phyloP scores from a whole-genome alignment of 2,797 vertebrate species.

The Poeciliopsis infans region DNA sequence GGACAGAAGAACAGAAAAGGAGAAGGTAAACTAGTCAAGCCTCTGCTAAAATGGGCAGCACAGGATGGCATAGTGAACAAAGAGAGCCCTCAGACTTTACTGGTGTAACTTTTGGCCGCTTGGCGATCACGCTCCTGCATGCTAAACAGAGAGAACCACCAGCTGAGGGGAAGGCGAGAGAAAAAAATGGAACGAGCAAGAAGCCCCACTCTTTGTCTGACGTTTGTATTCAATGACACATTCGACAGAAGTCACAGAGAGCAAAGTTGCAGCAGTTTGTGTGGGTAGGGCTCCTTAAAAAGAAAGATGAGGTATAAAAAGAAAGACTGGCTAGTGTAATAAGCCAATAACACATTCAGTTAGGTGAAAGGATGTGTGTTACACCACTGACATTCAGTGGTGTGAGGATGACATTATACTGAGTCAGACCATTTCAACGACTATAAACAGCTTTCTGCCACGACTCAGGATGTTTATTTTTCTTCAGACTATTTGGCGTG shows the following conservation, averaged over 20 bases:
- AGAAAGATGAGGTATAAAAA: slow-evolving; percentile 5
- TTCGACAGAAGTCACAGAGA: slow-evolving; percentile 50
- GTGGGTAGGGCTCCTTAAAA: slow-evolving; percentile 43
- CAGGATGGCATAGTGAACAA: slow-evolving; percentile 52
- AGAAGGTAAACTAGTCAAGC: slow-evolving; percentile 17
- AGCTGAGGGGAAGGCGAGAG: slow-evolving; percentile 20
- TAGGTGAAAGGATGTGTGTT: slow-evolving; percentile 43
- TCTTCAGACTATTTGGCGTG: background rate
- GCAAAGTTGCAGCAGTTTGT: slow-evolving; percentile 31
- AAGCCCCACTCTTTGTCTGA: slow-evolving; percentile 31
- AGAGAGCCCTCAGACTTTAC: slow-evolving; percentile 51
- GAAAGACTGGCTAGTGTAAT: slow-evolving; percentile 28
- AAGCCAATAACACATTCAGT: slow-evolving; percentile 62
- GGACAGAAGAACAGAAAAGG: slow-evolving; percentile 5
- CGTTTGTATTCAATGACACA: slow-evolving; percentile 51
- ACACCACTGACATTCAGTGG: slow-evolving; percentile 11
- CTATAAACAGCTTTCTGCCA: slow-evolving; percentile 8
- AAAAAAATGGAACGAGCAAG: slow-evolving; percentile 23
- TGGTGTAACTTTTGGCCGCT: slow-evolving; percentile 65
- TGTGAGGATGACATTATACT: slow-evolving; percentile 8
- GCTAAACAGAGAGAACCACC: slow-evolving; percentile 56
- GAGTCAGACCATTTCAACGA: slow-evolving; percentile 11
- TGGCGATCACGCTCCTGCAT: slow-evolving; percentile 54
- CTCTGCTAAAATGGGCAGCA: slow-evolving; percentile 43
- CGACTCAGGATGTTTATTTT: background rate